Percentiles rank a stretch among this genome's conserved stretches.
phyloP scores from a whole-genome alignment of 1,140 invertebrate species.

The Elysia chlorotica region DNA sequence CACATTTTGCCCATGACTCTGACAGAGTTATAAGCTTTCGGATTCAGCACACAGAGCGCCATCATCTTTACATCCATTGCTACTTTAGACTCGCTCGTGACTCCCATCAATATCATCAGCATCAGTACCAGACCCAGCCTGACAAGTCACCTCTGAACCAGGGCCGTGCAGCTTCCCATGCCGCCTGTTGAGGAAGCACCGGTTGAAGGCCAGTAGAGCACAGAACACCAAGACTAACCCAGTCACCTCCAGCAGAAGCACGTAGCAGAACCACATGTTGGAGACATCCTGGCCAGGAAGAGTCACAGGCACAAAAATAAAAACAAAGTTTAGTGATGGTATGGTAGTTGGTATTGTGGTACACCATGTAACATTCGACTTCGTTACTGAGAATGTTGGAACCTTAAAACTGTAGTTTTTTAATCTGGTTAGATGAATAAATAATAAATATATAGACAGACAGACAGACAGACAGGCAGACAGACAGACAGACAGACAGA shows the following conservation, averaged over 20 bases:
- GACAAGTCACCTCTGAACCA: background rate
- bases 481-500: too few species aligned
- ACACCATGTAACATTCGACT: too few species aligned
- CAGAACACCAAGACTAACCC: background rate
- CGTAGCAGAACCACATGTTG: background rate
- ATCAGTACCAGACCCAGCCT: too few species aligned
- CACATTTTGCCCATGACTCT: too few species aligned
- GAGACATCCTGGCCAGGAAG: constrained; percentile 3
- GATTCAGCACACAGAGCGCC: too few species aligned
- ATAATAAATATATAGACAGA: too few species aligned
- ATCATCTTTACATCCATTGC: background rate
- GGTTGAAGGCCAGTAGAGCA: background rate
- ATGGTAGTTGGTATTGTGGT: too few species aligned
- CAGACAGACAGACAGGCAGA: too few species aligned
- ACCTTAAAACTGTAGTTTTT: too few species aligned
- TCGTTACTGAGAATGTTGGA: too few species aligned
- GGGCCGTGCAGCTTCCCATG: background rate
- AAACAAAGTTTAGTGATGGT: constrained; percentile 13
- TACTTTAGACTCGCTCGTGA: background rate
- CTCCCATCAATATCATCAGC: background rate
- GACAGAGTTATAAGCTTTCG: too few species aligned
- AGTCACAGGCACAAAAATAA: constrained; percentile 29
- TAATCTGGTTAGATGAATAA: too few species aligned
- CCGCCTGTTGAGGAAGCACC: background rate
- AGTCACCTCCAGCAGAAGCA: background rate